Percentiles rank a stretch among this genome's conserved stretches.
phyloP scores from a whole-genome alignment of 1,140 invertebrate species.

The Nasonia giraulti region DNA sequence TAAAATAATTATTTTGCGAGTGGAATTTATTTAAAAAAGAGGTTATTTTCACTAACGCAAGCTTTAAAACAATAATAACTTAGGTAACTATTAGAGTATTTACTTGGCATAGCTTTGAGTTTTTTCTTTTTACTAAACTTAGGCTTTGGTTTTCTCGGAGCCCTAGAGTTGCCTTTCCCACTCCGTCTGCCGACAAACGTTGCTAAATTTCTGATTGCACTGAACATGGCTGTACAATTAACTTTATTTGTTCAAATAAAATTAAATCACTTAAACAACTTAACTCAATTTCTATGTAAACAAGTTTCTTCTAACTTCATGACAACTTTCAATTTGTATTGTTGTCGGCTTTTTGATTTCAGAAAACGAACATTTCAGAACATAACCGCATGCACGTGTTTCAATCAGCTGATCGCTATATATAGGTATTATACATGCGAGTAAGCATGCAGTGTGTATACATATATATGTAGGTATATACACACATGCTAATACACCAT shows the following conservation, averaged over 20 bases:
- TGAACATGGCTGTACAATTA: conserved; percentile 37
- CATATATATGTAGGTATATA: too few relatives aligned
- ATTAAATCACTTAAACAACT: not conserved
- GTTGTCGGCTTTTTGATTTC: too few relatives aligned
- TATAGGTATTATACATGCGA: too few relatives aligned
- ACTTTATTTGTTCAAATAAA: not conserved
- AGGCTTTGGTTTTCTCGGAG: conserved; percentile 20
- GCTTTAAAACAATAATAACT: not conserved
- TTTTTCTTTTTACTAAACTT: conserved; percentile 31
- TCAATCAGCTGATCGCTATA: too few relatives aligned
- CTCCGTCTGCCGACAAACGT: not conserved
- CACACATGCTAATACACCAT: too few relatives aligned
- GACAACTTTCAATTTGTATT: not conserved
- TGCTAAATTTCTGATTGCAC: conserved; percentile 31
- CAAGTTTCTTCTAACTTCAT: not conserved
- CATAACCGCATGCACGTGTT: too few relatives aligned
- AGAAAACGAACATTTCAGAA: too few relatives aligned
- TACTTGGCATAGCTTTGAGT: conserved; percentile 47
- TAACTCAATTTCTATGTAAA: not conserved
- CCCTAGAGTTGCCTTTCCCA: not conserved
- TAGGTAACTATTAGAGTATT: conserved; percentile 2
- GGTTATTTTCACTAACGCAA: not conserved
- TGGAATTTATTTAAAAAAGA: too few relatives aligned
- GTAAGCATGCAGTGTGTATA: too few relatives aligned
- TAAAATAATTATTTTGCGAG: conserved; percentile 5